Conservation (phyloP, 2,113 vertebrate genomes). For the Theristicus caerulescens region DNA sequence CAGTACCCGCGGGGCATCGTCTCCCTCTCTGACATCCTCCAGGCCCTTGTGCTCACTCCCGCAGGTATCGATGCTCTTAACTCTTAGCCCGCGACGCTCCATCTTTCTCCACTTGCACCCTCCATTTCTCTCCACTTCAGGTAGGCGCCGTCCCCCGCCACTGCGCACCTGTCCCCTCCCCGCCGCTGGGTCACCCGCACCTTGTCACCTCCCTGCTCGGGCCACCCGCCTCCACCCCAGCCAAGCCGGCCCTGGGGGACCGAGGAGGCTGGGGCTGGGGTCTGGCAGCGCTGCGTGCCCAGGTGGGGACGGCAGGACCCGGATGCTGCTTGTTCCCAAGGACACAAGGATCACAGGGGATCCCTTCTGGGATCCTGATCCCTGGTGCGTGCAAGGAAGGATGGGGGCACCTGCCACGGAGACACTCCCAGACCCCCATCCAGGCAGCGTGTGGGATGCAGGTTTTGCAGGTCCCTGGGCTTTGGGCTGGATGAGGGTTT, state of each 20-base stretch:
- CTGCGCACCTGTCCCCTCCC: background rate
- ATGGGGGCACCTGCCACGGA: background rate
- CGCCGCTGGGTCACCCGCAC: background rate
- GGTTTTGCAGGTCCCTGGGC: background rate
- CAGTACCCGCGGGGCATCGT: slow-evolving; percentile 86
- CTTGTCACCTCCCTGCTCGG: background rate
- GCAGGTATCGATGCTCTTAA: slow-evolving; percentile 90
- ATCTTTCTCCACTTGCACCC: slow-evolving; percentile 58
- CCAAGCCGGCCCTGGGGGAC: rapidly evolving
- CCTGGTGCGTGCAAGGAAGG: background rate
- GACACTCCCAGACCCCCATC: background rate
- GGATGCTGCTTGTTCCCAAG: background rate
- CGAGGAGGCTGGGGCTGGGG: background rate
- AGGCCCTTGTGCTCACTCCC: slow-evolving; percentile 92
- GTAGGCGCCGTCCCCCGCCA: slow-evolving; percentile 43
- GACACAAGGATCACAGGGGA: background rate
- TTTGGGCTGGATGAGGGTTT: background rate
- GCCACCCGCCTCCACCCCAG: background rate
- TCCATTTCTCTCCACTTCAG: slow-evolving; percentile 70
- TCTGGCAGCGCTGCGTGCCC: rapidly evolving
- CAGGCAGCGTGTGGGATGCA: background rate
- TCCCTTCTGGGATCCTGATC: background rate
- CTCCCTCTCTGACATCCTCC: slow-evolving; percentile 96
- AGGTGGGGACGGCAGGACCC: background rate
- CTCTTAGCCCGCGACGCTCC: slow-evolving; percentile 71